phyloP scores from a whole-genome alignment of 2,888 invertebrate species.

The Drosophila demipolita region DNA sequence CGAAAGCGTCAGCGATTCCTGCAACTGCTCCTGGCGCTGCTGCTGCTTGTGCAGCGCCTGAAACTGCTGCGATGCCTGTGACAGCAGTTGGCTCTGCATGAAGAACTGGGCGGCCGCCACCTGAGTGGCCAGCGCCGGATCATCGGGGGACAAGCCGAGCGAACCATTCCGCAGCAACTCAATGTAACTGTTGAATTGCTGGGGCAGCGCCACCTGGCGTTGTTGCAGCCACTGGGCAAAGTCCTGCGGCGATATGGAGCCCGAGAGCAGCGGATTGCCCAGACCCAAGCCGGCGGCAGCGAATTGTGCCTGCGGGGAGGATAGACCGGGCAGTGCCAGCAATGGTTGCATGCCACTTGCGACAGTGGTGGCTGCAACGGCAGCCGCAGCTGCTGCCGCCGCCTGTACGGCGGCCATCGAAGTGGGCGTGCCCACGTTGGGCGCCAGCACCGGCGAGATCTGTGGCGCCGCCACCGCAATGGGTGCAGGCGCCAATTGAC shows the following conservation, averaged over 20 bases:
- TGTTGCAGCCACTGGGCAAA: constrained; percentile 82
- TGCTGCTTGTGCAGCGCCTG: constrained; percentile 91
- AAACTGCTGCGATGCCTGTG: constrained; percentile 93
- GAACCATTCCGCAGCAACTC: constrained; percentile 83
- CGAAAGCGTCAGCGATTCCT: constrained; percentile 55
- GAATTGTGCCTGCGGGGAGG: constrained; percentile 78
- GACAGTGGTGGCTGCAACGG: constrained; percentile 47
- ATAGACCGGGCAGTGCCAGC: constrained; percentile 67
- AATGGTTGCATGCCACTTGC: constrained; percentile 69
- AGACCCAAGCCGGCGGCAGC: constrained; percentile 73
- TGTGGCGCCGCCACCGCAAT: constrained; percentile 34
- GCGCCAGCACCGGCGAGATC: constrained; percentile 51
- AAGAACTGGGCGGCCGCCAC: constrained; percentile 89
- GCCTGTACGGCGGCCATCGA: constrained; percentile 48
- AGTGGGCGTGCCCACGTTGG: constrained; percentile 44
- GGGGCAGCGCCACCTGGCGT: constrained; percentile 84
- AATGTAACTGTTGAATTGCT: constrained; percentile 84
- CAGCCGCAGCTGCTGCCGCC: constrained; percentile 41
- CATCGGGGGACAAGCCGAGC: constrained; percentile 79
- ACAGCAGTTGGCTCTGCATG: constrained; percentile 90
- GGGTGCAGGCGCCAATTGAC: constrained; percentile 23
- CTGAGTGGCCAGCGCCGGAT: constrained; percentile 81
- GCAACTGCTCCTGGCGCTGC: constrained; percentile 82
- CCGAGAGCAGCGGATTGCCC: constrained; percentile 70
- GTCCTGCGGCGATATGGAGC: constrained; percentile 81